Evolutionary conservation across 2,888 invertebrate genomes (phyloP), one percentile per base, ranked within the genome.

Genomic region (Zonitis immaculata): DNA sequence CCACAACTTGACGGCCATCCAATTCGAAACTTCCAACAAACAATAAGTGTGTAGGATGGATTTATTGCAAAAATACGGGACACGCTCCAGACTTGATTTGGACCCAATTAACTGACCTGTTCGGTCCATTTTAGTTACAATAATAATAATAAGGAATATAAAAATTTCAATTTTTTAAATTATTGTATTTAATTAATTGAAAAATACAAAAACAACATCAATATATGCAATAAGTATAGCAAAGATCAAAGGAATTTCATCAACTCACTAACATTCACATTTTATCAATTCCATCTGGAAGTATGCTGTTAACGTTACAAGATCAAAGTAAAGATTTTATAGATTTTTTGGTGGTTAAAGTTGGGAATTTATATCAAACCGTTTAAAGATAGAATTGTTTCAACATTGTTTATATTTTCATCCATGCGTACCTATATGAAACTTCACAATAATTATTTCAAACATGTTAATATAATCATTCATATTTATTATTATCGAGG

Each of bases 21-120:
- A 59, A 63, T 64, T 63, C 63, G 60, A 65, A 65, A 64, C 64
- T 62, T 58, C 60, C 63, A 64, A 52, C 63, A 63, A 63, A 65
- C 67, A 69, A 66, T 65, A 64, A 66, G n/a, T n/a, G 66, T 65
- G 68, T 67, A 65, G 69, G 67, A 63, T 65, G 67, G 58, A 69
- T 68, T 68, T 69, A 69, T 68, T 58, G 58, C 66, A 56, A 59
- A 59, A 35, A 35, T 35, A 35, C 35, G n/a, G 35, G 35, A 35
- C 35, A 35, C 35, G 35, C 35, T 35, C 35, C 35, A 35, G 35
- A 35, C 35, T 18, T 9, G 35, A 35, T 35, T 35, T 35, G 35
- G 35, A 35, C 14, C 35, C 35, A 35, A 35, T 35, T 35, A 35
- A 9, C 18, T 35, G 35, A 4, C 9, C 35, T 7, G 32, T 32